Evolutionary conservation across 2,113 vertebrate species (phyloP).

Genomic region (Sinocyclocheilus anshuiensis): DNA sequence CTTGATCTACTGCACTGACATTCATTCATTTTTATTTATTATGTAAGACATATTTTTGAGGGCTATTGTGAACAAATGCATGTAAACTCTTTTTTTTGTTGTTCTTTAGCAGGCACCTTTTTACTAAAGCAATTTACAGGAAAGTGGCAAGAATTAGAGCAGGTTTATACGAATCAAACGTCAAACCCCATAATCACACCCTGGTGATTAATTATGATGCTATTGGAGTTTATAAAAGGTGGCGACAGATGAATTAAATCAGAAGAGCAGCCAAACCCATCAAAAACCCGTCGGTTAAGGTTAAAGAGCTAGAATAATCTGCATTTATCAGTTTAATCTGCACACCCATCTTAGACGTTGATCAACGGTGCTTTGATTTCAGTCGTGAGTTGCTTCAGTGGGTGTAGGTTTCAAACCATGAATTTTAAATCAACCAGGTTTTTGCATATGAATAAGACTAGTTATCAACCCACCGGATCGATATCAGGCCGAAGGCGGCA

Average conservation of each 20-base stretch:
- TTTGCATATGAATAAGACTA: background rate
- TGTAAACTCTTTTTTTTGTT: background rate
- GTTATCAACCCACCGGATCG: background rate
- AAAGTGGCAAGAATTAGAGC: conserved; percentile 13
- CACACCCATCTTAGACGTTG: background rate
- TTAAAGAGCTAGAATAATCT: background rate
- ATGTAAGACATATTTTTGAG: background rate
- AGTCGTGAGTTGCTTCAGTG: background rate
- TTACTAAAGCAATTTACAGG: background rate
- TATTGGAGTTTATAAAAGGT: conserved; percentile 13
- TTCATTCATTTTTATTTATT: background rate
- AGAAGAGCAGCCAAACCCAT: conserved; percentile 11
- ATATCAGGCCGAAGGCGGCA: background rate
- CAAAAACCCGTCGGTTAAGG: conserved; percentile 8
- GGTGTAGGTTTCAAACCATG: background rate
- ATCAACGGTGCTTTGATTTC: background rate
- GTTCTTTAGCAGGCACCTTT: background rate
- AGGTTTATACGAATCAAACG: background rate
- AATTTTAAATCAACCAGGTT: background rate
- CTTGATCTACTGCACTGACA: background rate
- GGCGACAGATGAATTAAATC: background rate
- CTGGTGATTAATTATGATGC: conserved; percentile 26
- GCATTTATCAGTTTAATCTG: background rate
- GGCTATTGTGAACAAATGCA: background rate
- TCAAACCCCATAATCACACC: background rate